Evolutionary conservation across 2,888 invertebrate genomes (phyloP), one percentile per base, ranked within the genome.

Genomic region (Entomobrya multifasciata): DNA sequence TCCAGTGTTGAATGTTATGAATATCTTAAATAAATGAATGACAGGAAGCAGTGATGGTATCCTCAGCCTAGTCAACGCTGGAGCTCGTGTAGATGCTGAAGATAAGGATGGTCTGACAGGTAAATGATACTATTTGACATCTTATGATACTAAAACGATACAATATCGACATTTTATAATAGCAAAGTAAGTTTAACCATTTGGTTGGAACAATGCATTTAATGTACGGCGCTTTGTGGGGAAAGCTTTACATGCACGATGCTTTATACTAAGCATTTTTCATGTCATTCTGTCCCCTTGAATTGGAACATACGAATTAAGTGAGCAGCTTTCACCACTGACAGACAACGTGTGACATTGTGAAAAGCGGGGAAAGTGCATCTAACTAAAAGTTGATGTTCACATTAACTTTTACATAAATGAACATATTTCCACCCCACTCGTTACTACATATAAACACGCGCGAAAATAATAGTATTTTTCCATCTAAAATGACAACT

Each of bases 71-170:
- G 95, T 98, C 17, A 96, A 97, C 92, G 96, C 96, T 0, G 97
- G 97, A 0, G 96, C 97, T 0, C 94, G 95, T 78, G 95, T 97
- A 3, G 95, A 96, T 92, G 95, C 96, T 52, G 94, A 95, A 55
- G 98, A 98, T 92, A 96, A 97, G 92, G 99, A 99, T 92, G 98
- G 98, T 0, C 93, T 99, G 5, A 98, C 98, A 78, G 94, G 93
- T 93, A 90, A 92, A 76, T 11, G n/a, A 49, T 25, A 52, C 62
- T 30, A 36, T 15, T 17, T 30, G 1, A 11, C 62, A n/a, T n/a
- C n/a, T n/a, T n/a, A n/a, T n/a, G n/a, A n/a, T n/a, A n/a, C n/a
- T n/a, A n/a, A n/a, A n/a, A n/a, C n/a, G n/a, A n/a, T n/a, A n/a
- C n/a, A n/a, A n/a, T n/a, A n/a, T n/a, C n/a, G n/a, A n/a, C n/a